These are phyloP conservation scores for Apodemus speciosus DNA, from an alignment of 2,113 vertebrate species.

Conservation along the genomic window DNA sequence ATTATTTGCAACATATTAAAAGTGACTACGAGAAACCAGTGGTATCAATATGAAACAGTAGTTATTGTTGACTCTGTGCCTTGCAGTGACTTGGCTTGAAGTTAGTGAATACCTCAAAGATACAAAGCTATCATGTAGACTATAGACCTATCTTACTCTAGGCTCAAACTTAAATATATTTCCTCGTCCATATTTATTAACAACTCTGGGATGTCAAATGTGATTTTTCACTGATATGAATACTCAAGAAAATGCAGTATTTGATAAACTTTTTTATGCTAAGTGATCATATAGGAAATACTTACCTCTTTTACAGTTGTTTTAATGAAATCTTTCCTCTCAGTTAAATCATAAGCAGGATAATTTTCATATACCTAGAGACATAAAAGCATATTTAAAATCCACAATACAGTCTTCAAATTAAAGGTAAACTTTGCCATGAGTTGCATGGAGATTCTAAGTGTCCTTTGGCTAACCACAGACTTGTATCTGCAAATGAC, in stretches of 20 bases:
- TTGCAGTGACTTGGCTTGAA: background rate
- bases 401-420: background rate
- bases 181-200: background rate
- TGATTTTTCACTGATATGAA: background rate
- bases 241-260: background rate
- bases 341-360: conserved; percentile 92
- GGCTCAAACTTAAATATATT: background rate
- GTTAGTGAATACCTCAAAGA: background rate
- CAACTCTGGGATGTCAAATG: background rate
- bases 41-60: background rate
- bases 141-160: background rate
- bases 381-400: conserved; percentile 8
- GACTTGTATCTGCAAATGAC: background rate
- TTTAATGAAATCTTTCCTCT: conserved; percentile 95
- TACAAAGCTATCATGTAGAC: background rate
- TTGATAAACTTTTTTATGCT: background rate
- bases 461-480: background rate
- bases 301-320: conserved; percentile 95
- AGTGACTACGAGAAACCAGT: background rate
- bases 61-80: background rate
- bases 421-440: background rate
- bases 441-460: background rate
- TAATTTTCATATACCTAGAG: conserved; percentile 94
- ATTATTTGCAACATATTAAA: background rate
- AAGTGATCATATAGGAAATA: conserved; percentile 59